These are phyloP conservation scores for Erpetoichthys calabaricus DNA, from an alignment of 2,797 vertebrate genomes.

Conservation along the genomic window DNA sequence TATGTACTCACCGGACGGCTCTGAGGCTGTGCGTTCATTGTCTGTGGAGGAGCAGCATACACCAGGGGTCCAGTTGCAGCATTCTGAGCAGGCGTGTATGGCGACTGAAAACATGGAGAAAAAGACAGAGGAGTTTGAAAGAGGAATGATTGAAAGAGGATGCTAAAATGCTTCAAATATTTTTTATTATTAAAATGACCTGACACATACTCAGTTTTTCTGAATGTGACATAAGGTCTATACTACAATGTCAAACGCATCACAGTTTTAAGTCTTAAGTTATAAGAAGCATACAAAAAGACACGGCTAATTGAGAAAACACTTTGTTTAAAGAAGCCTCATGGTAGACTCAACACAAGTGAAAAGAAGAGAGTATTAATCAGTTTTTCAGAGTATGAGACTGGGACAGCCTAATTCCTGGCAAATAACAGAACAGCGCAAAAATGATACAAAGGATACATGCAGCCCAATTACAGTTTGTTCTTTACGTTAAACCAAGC, in stretches of 20 bases:
- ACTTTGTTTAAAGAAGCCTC: background rate
- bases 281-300: too few species aligned
- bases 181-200: background rate
- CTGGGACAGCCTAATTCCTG: background rate
- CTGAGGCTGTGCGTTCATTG: slow-evolving; percentile 89
- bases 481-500: too few species aligned
- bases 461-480: too few species aligned
- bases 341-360: background rate
- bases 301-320: too few species aligned
- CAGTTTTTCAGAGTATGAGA: background rate
- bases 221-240: too few species aligned
- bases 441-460: too few species aligned
- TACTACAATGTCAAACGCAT: too few species aligned
- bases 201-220: too few species aligned
- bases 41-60: slow-evolving; percentile 82
- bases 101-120: slow-evolving; percentile 51
- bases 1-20: slow-evolving; percentile 79
- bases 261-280: too few species aligned
- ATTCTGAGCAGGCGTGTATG: slow-evolving; percentile 88
- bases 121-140: background rate
- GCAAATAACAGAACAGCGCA: too few species aligned
- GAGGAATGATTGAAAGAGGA: too few species aligned
- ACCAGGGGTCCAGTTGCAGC: slow-evolving; percentile 76
- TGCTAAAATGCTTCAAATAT: too few species aligned
- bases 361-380: background rate